Evolutionary conservation across 2,888 invertebrate genomes (phyloP), one percentile per base, ranked within the genome.

Genomic region (Synanthedon tipuliformis): DNA sequence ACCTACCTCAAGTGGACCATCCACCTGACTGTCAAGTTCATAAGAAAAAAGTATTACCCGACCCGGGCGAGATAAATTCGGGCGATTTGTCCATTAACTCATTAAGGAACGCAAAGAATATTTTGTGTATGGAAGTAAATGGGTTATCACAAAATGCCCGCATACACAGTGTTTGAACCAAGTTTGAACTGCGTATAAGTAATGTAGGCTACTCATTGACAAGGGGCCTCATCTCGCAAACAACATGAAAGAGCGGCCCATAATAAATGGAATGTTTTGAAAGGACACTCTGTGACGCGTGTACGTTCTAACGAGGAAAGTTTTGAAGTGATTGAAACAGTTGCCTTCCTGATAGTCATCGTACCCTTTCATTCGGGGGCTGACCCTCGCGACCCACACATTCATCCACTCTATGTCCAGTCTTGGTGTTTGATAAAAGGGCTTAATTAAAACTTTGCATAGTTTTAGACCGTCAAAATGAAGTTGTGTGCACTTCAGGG

Each of bases 291-390:
- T 69, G 72, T 68, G 70, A 69, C 71, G 66, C 69, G 61, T 70
- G 61, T 70, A 67, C 64, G 68, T 65, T 69, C 68, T 75, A 76
- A 77, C 76, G 78, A 76, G 74, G 71, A 62, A 81, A 82, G 75
- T 81, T 81, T 71, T 66, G 69, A 67, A 71, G 69, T 75, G 79
- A 84, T 83, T 83, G 82, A 80, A 82, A 80, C 75, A 71, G 65
- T 65, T 61, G 66, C 65, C 65, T 62, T 65, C 61, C 61, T 69
- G 81, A 83, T 84, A 81, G 72, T 71, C 78, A 83, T 83, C 83
- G 70, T 66, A 65, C 72, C 79, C 73, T 78, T 77, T 78, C 75
- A 76, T 72, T 69, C 62, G 64, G 63, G 60, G 61, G 58, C 66
- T 72, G 73, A 77, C 75, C 80, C 73, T 66, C 65, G 62, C 45